Base-by-base conservation (phyloP, 1,140 invertebrate genomes). In the Drosophila pandora region DNA sequence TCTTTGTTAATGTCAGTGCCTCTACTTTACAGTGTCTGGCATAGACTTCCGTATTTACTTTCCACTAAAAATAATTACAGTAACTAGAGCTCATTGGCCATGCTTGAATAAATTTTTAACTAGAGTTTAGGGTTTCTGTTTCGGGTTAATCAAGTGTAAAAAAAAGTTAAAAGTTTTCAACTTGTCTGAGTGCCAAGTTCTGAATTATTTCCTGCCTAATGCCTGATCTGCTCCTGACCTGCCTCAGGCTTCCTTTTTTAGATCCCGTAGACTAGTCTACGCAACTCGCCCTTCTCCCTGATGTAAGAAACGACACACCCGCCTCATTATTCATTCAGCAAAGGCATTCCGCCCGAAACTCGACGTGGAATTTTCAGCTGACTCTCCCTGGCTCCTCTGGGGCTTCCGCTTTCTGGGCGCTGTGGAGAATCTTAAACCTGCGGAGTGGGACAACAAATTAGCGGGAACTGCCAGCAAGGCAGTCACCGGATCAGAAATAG, bases 291-390 rank as follows among this genome's bases (percentile, higher is more conserved):
- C 12, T 7, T 7, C 4, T 21, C 22, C 23, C 37, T 50, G 21
- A 13, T 34, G 23, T 9, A 28, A 50, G 48, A 54, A 58, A 30
- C 45, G 50, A 47, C 47, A 61, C 73, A 63, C 64, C 69, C 59
- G 68, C 77, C 68, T 75, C 81, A 85, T 85, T 87, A 85, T 85
- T 85, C 78, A 85, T 85, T 77, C 82, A 81, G 76, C 53, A 73
- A 79, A 79, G 73, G 74, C 70, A 67, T 71, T 75, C 74, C 73
- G 45, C 43, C 56, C 60, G 72, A 69, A 62, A 79, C 74, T 60
- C 62, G 70, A 67, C 60, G 50, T 48, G 72, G 60, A 75, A 75
- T 65, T 65, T 68, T 73, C 32, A 5, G 25, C 6, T 25, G 17
- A 39, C 41, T 73, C 57, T 72, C 47, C 13, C 65, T 56, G 57